Evolutionary conservation across 2,113 vertebrate genomes (phyloP).

Genomic region (Sylvilagus bachmani): DNA sequence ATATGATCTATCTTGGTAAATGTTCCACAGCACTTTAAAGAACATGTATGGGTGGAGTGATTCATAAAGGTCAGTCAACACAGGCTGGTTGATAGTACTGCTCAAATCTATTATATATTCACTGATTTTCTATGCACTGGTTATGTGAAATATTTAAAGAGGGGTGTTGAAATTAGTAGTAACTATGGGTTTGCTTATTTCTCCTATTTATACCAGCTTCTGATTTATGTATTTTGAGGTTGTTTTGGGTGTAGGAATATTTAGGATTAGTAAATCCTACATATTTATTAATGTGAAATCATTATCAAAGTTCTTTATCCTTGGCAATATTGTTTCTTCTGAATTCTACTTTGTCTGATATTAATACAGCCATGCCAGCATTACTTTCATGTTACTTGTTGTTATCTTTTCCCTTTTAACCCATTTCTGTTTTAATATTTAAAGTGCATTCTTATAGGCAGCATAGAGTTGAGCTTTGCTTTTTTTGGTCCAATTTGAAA

Average conservation of each 20-base stretch:
- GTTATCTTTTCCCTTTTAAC: neutral
- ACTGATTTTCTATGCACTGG: neutral
- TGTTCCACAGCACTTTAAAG: neutral
- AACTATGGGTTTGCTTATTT: neutral
- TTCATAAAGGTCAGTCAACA: neutral
- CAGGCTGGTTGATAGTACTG: neutral
- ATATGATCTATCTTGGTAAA: neutral
- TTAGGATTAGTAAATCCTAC: neutral
- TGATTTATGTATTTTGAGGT: neutral
- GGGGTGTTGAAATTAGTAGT: neutral
- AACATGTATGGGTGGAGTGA: neutral
- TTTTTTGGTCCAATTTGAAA: neutral
- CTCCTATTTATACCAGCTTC: neutral
- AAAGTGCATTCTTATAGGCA: conserved; percentile 6
- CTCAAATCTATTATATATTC: neutral
- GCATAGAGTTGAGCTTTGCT: neutral
- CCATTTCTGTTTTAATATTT: neutral
- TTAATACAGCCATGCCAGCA: neutral
- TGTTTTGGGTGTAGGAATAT: neutral
- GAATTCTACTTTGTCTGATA: conserved; percentile 16
- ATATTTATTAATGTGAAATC: neutral
- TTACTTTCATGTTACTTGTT: neutral
- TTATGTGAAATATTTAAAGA: neutral
- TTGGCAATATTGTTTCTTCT: neutral
- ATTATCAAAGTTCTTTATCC: neutral